Percentiles rank a stretch among this genome's conserved stretches.
These are phyloP conservation scores for Chrysaora quinquecirrha DNA, from an alignment of 30 jellyfish, hydroid and myxozoan genomes.

Conservation along the genomic window DNA sequence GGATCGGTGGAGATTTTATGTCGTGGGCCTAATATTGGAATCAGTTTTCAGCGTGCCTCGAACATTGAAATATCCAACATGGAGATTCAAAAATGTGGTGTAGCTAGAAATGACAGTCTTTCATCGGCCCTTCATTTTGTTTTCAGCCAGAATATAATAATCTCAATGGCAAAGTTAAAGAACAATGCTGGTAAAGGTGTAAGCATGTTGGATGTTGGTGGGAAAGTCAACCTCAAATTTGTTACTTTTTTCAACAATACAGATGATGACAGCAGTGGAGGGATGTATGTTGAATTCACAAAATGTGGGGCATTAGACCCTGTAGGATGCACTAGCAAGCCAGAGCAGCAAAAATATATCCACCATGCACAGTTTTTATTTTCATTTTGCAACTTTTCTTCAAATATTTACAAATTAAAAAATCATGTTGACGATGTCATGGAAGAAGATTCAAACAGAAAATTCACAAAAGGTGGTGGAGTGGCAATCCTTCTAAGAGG, in stretches of 20 bases:
- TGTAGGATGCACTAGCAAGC: slow-evolving; percentile 41
- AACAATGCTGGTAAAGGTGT: slow-evolving; percentile 50
- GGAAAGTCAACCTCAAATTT: slow-evolving; percentile 13
- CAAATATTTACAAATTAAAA: neutral
- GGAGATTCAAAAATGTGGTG: slow-evolving; percentile 36
- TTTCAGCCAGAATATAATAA: slow-evolving; percentile 24
- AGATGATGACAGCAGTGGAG: slow-evolving; percentile 55
- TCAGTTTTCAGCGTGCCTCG: slow-evolving; percentile 43
- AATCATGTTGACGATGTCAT: neutral
- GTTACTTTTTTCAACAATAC: slow-evolving; percentile 14
- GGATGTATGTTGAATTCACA: slow-evolving; percentile 59
- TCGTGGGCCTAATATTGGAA: slow-evolving; percentile 31
- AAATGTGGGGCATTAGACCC: slow-evolving; percentile 76
- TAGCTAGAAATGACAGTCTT: slow-evolving; percentile 5
- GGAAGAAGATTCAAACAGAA: slow-evolving; percentile 6
- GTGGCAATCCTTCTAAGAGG: slow-evolving; percentile 44
- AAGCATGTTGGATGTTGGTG: slow-evolving; percentile 64
- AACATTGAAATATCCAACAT: slow-evolving; percentile 24
- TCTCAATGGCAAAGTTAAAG: slow-evolving; percentile 19
- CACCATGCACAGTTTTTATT: slow-evolving; percentile 23
- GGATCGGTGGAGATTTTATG: slow-evolving; percentile 24
- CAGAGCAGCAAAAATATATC: slow-evolving; percentile 67
- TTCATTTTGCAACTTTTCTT: slow-evolving; percentile 8
- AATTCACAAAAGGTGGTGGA: slow-evolving; percentile 73
- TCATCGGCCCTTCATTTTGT: slow-evolving; percentile 49